A percentile compares a stretch with the other conserved stretches of the same genome.
phyloP scores from a whole-genome alignment of 2,113 vertebrate species.

The Xyliphius kryptos region DNA sequence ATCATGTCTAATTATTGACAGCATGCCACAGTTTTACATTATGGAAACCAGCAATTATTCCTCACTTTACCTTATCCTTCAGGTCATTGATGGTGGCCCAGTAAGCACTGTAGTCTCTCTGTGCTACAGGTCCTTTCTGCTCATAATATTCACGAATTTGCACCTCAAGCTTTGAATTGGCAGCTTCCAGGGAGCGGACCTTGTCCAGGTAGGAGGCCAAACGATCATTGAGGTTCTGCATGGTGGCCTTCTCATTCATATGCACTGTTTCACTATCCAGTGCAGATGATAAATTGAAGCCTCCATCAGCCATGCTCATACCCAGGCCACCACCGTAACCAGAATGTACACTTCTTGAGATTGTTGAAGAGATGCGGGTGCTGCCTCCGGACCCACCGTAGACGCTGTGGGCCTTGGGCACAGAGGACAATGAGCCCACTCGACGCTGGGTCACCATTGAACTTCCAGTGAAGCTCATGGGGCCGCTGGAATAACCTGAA shows the following conservation, averaged over 20 bases:
- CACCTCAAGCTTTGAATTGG: conserved; percentile 75
- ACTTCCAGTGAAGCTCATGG: no score
- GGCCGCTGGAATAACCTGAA: no score
- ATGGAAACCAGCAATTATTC: not conserved
- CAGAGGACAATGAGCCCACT: no score
- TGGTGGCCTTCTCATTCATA: conserved; percentile 88
- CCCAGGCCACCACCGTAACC: conserved; percentile 41
- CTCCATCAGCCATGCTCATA: not conserved
- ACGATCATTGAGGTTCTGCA: conserved; percentile 91
- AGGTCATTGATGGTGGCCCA: conserved; percentile 80
- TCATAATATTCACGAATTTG: conserved; percentile 85
- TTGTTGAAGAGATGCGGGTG: conserved; percentile 67
- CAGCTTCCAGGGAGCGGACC: conserved; percentile 77
- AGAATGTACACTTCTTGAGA: conserved; percentile 46
- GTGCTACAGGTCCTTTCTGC: conserved; percentile 68
- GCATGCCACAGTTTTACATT: no score
- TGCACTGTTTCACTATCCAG: conserved; percentile 54
- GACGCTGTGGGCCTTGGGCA: conserved; percentile 65
- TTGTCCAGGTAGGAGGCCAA: conserved; percentile 86
- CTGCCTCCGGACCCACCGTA: conserved; percentile 56
- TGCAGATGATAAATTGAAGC: conserved; percentile 49
- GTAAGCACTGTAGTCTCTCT: conserved; percentile 76
- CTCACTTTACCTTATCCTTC: conserved; percentile 73
- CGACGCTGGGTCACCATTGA: no score
- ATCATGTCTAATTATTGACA: not conserved